phyloP scores from a whole-genome alignment of 2,797 vertebrate species.

The Lepus oiostolus region DNA sequence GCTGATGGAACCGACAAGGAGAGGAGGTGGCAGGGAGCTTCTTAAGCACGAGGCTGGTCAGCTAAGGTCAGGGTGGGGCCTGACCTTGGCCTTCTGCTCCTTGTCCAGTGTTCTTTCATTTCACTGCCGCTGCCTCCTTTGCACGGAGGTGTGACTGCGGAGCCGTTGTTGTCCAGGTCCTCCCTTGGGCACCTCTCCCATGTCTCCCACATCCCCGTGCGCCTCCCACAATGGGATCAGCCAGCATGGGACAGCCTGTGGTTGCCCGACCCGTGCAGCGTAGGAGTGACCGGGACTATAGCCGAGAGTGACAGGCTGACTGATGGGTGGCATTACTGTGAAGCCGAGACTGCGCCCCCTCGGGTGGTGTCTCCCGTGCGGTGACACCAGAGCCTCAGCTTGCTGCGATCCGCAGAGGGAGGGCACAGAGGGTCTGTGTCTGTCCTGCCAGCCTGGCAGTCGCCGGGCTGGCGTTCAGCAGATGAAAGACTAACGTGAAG shows the following conservation, averaged over 20 bases:
- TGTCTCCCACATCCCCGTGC: background rate
- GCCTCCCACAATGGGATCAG: background rate
- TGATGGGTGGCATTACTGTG: conserved; percentile 47
- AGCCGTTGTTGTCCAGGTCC: background rate
- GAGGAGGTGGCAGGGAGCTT: background rate
- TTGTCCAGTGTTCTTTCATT: conserved; percentile 43
- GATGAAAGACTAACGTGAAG: conserved; percentile 83
- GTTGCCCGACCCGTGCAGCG: background rate
- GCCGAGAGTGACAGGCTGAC: background rate
- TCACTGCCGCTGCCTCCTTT: conserved; percentile 52
- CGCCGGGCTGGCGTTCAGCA: conserved; percentile 60
- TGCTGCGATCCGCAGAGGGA: background rate
- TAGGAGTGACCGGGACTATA: background rate
- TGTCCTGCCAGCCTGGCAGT: background rate
- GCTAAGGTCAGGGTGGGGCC: background rate
- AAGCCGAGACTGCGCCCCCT: background rate
- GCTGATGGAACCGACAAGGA: background rate
- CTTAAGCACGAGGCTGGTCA: background rate
- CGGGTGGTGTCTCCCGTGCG: background rate
- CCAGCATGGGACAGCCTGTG: background rate
- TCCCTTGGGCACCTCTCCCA: background rate
- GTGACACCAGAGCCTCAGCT: background rate
- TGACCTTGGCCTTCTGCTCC: conserved; percentile 44
- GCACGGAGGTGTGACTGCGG: background rate
- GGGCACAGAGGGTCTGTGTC: background rate